Evolutionary conservation across 2,113 vertebrate genomes (phyloP), one percentile per base, ranked within the genome.

Genomic region (Oenanthe oenanthe): DNA sequence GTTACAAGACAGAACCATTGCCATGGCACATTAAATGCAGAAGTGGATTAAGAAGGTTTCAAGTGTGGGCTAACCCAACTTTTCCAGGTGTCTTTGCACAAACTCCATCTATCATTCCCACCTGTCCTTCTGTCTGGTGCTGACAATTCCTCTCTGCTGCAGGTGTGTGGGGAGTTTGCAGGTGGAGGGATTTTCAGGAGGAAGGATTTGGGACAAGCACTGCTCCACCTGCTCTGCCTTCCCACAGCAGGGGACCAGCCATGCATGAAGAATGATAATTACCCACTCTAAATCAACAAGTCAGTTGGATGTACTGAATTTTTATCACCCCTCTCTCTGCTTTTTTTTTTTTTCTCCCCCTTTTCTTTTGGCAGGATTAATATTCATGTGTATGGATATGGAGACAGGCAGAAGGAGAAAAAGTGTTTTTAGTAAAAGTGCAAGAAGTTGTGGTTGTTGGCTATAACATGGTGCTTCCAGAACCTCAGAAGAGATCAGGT

Each of bases 271-370:
- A 85, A 95, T 93, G 85, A 26, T 92, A 97, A 96, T 96, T 95
- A 88, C 77, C 72, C 68, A 70, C 72, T 85, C 88, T 92, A 96
- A 96, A 95, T 96, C 94, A 93, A 82, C 65, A 86, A 34, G 62
- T 66, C 66, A 78, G n/a, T 40, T 24, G 85, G 90, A 87, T 70
- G 57, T 10, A 11, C 56, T 74, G 94, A 89, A 95, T 96, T 95
- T 93, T 93, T 94, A 95, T 93, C 81, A 72, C 32, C 15, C 19
- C 48, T 67, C 38, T 91, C 65, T 32, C 61, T 82, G 40, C 19
- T 17, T 65, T 48, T 26, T 29, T 56, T 29, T 5, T 2, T 26
- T 50, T 25, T 7, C 50, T 0, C 12, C 3, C 15, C 24, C 17
- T 21, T n/a, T 82, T 54, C 34, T 88, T 83, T 10, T 0, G 1